Evolutionary conservation across 2,797 vertebrate genomes (phyloP).

Genomic region (Darevskia mixta): DNA sequence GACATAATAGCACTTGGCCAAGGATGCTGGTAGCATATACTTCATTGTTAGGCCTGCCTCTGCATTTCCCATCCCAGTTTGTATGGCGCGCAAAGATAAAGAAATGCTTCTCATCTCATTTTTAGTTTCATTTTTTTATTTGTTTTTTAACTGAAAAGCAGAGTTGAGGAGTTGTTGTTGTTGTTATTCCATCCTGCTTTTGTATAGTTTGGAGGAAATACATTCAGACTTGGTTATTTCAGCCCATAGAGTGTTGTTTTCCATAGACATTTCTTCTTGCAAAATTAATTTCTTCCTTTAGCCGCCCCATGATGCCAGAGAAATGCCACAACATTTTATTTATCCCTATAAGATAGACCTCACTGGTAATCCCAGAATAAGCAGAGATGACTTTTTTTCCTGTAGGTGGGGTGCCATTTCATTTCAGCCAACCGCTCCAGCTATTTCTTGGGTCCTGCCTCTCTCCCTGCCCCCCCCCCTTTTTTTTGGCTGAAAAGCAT

Average conservation of each 20-base stretch:
- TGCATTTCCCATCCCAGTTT: neutral
- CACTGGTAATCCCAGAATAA: constrained; percentile 35
- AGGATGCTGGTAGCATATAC: too few relatives aligned
- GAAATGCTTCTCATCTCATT: neutral
- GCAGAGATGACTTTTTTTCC: constrained; percentile 19
- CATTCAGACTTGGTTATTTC: constrained; percentile 39
- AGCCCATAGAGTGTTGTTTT: constrained; percentile 6
- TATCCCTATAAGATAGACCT: constrained; percentile 49
- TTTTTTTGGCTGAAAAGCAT: constrained; percentile 44
- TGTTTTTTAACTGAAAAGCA: constrained; percentile 19
- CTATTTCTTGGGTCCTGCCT: constrained; percentile 55
- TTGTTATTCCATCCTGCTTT: constrained; percentile 19
- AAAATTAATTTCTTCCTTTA: constrained; percentile 41
- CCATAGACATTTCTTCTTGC: constrained; percentile 45
- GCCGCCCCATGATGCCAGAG: constrained; percentile 15
- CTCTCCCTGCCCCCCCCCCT: constrained; percentile 46
- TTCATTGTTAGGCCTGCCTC: neutral
- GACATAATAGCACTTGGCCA: too few relatives aligned
- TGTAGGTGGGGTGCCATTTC: neutral
- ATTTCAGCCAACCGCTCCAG: constrained; percentile 52
- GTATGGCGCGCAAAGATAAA: neutral
- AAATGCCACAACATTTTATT: constrained; percentile 65
- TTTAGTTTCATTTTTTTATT: constrained; percentile 48
- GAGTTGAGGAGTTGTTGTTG: constrained; percentile 43
- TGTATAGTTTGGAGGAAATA: constrained; percentile 58